These are phyloP conservation scores for Latrodectus hesperus DNA, from an alignment of 2,888 invertebrate genomes.

Conservation along the genomic window DNA sequence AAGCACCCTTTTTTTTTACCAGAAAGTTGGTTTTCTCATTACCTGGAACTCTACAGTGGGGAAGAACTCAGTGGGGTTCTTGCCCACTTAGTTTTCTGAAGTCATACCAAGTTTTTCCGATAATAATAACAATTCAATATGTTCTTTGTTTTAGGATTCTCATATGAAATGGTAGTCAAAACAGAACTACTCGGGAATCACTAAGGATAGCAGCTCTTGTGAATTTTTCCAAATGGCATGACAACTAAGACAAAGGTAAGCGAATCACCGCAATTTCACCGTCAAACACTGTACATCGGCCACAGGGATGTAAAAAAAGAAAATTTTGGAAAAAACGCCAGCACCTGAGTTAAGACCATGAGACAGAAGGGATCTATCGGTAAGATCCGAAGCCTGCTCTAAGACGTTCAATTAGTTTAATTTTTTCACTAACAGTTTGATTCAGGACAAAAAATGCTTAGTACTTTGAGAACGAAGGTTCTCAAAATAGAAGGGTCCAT, in stretches of 20 bases:
- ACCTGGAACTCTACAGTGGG: too few relatives aligned
- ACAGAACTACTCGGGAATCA: background rate
- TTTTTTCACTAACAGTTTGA: too few relatives aligned
- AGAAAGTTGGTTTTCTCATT: too few relatives aligned
- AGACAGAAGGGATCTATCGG: too few relatives aligned
- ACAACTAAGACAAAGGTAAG: background rate
- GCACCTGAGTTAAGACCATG: too few relatives aligned
- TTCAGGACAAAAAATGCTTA: background rate
- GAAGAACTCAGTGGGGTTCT: too few relatives aligned
- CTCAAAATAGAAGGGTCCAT: background rate
- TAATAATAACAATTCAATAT: background rate
- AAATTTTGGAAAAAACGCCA: background rate
- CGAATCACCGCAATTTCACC: background rate
- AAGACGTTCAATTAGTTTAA: too few relatives aligned
- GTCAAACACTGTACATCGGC: background rate
- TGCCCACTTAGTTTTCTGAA: too few relatives aligned
- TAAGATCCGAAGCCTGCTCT: too few relatives aligned
- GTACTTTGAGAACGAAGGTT: background rate
- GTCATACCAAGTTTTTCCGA: too few relatives aligned
- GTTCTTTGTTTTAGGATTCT: background rate
- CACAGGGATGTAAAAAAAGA: background rate
- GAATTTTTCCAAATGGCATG: background rate
- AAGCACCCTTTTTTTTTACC: too few relatives aligned
- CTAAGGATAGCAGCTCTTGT: background rate
- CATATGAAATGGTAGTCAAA: background rate